Base-by-base conservation (phyloP, 2,888 invertebrate genomes). In the Andrena hattorfiana region DNA sequence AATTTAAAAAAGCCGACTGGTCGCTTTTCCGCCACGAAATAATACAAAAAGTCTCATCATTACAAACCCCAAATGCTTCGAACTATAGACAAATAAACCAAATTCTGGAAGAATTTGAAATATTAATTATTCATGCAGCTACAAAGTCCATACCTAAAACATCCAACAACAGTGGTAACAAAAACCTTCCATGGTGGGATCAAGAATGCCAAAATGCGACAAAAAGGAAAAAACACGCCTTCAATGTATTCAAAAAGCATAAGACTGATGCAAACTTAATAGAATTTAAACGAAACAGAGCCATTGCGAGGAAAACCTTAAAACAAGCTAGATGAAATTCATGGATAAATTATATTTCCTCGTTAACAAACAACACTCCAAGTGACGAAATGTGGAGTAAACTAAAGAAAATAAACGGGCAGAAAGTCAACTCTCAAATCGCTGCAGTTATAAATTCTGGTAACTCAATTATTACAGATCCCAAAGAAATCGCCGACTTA, bases 1-100 rank as follows among this genome's bases (percentile, higher is more conserved):
- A 77, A n/a, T 26, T 71, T n/a, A 51, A 66, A n/a, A 67, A 67
- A 71, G 60, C 66, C 2, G 20, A 60, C 8, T 77, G 71, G 28
- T 2, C 32, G 42, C 3, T 7, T 0, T 35, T 23, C 49, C 16
- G 59, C 4, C 4, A 68, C 8, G 10, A 0, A 48, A 60, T 75
- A 60, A 10, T 28, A 4, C 23, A 68, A 42, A 68, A 62, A 16
- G 13, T 62, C 10, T 8, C 20, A 28, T 2, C 20, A 30, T 2
- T 68, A 59, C 7, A 49, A 32, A 23, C 20, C 0, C 20, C 49
- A 7, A 59, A 67, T 0, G 4, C 1, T 13, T 4, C 13, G 16
- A 32, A 64, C 20, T 59, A 49, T 5, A 16, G 16, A 7, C 2
- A 35, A 56, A 77, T 70, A 16, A 77, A 70, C 10, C 0, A 48